Conservation (phyloP, 1,140 invertebrate species). For the Trachymyrmex septentrionalis region DNA sequence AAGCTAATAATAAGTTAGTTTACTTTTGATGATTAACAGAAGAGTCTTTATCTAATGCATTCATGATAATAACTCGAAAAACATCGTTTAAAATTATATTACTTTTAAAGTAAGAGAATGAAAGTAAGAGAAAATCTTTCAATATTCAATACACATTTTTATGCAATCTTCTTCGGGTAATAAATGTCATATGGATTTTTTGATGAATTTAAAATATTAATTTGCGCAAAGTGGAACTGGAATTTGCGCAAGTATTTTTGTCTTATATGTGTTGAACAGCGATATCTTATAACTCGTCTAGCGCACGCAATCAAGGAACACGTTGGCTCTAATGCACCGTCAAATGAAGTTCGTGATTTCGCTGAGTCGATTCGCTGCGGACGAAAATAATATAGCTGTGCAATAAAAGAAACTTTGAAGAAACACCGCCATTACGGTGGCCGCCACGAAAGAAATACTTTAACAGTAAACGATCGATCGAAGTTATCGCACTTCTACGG, state of each 20-base stretch:
- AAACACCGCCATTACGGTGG: conserved; percentile 39
- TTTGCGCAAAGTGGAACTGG: background rate
- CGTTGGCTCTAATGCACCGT: conserved; percentile 33
- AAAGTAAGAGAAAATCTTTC: no score
- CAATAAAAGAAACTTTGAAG: conserved; percentile 59
- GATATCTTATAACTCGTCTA: conserved; percentile 1
- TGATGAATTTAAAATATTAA: background rate
- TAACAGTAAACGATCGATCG: conserved; percentile 48
- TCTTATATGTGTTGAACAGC: background rate
- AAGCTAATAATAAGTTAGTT: no score
- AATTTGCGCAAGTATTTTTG: background rate
- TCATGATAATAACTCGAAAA: no score
- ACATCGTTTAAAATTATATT: no score
- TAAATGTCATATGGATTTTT: background rate
- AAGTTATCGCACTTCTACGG: conserved; percentile 57
- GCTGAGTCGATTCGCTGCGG: conserved; percentile 39
- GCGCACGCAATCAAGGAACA: conserved; percentile 28
- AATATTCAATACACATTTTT: no score
- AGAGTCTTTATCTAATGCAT: no score
- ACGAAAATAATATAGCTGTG: conserved; percentile 34
- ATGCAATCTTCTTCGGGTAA: no score
- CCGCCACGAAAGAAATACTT: conserved; percentile 45
- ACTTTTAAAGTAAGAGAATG: no score
- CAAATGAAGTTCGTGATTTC: conserved; percentile 54
- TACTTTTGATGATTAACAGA: no score